Conservation (phyloP, 2,888 invertebrate genomes). For the Nymphalis c-album region DNA sequence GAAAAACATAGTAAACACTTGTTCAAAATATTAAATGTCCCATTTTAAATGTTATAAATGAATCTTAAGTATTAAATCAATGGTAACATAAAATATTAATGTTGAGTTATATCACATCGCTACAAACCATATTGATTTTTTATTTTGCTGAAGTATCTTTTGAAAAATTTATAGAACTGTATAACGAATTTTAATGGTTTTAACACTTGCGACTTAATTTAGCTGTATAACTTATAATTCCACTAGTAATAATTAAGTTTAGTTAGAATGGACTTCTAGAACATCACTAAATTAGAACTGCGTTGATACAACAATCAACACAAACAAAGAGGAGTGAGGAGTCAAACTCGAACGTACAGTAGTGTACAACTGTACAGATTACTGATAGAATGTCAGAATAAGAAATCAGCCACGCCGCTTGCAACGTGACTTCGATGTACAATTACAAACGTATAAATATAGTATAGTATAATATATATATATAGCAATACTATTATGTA, state of each 20-base stretch:
- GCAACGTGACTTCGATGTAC: slow-evolving; percentile 80
- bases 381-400: slow-evolving; percentile 36
- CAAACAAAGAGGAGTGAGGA: slow-evolving; percentile 32
- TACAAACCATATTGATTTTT: background rate
- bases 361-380: slow-evolving; percentile 31
- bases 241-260: background rate
- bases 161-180: background rate
- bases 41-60: slow-evolving; percentile 3
- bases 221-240: slow-evolving; percentile 1
- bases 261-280: slow-evolving; percentile 28
- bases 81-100: background rate
- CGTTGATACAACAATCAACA: slow-evolving; percentile 32
- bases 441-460: slow-evolving; percentile 6
- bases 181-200: background rate
- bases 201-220: slow-evolving; percentile 2
- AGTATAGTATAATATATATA: too few relatives aligned
- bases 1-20: background rate
- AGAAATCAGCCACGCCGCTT: slow-evolving; percentile 75
- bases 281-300: slow-evolving; percentile 36
- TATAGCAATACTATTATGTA: slow-evolving; percentile 5
- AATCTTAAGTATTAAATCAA: background rate
- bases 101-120: background rate
- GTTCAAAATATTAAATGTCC: background rate
- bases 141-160: background rate
- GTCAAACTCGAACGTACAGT: slow-evolving; percentile 29